Percentiles rank a stretch among this genome's conserved stretches.
phyloP scores from a whole-genome alignment of 2,888 invertebrate genomes.

The Lasioglossum calceatum region DNA sequence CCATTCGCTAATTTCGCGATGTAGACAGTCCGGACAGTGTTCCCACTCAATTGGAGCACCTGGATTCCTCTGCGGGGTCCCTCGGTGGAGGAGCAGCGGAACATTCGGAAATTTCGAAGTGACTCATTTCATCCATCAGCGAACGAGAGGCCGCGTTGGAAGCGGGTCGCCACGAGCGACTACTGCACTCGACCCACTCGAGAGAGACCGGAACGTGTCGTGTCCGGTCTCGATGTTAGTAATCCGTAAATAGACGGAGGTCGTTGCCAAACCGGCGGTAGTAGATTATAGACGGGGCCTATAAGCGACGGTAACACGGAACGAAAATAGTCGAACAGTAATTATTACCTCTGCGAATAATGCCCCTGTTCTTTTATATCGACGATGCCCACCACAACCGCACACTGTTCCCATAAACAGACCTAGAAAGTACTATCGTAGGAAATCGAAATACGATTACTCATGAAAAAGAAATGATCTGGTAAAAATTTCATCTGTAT shows the following conservation, averaged over 20 bases:
- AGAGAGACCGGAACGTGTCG: conserved; percentile 69
- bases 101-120: conserved; percentile 27
- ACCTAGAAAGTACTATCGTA: neutral
- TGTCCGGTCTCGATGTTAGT: conserved; percentile 69
- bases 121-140: conserved; percentile 45
- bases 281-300: conserved; percentile 44
- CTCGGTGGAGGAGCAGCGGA: neutral
- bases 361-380: conserved; percentile 6
- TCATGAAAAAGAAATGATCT: neutral
- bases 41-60: conserved; percentile 24
- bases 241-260: conserved; percentile 69
- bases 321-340: conserved; percentile 46
- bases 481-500: neutral
- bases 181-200: conserved; percentile 68
- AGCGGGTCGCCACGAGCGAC: conserved; percentile 61
- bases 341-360: conserved; percentile 38
- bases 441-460: neutral
- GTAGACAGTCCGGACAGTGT: conserved; percentile 1
- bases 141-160: conserved; percentile 28
- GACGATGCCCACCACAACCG: neutral
- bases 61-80: neutral
- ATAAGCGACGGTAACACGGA: conserved; percentile 23
- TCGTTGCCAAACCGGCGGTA: conserved; percentile 55
- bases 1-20: neutral
- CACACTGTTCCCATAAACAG: neutral